These are phyloP conservation scores for Coilia nasus DNA, from an alignment of 2,797 vertebrate genomes.

Conservation along the genomic window DNA sequence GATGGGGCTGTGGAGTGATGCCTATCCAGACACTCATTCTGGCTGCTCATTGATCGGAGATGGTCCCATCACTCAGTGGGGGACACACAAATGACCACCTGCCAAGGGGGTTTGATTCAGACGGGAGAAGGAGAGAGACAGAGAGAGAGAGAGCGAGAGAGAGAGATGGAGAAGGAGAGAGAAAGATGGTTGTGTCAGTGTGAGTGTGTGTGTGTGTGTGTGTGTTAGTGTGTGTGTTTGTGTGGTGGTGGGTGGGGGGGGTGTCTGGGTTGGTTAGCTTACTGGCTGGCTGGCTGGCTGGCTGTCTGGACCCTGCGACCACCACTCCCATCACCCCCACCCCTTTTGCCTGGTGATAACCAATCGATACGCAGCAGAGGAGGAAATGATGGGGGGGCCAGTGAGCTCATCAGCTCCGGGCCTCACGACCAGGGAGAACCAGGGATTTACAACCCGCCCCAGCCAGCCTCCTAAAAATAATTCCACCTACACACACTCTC, in stretches of 20 bases:
- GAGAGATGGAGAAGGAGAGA: not conserved
- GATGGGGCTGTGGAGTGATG: constrained; percentile 40
- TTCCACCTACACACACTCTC: constrained; percentile 31
- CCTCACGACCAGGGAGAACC: constrained; percentile 66
- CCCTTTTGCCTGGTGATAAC: constrained; percentile 31
- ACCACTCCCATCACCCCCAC: not conserved
- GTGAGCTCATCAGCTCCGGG: constrained; percentile 74
- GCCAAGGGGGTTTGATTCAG: constrained; percentile 52
- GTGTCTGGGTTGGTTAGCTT: not conserved
- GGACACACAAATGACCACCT: constrained; percentile 53
- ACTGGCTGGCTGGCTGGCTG: constrained; percentile 47
- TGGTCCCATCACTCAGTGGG: constrained; percentile 42
- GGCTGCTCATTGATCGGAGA: constrained; percentile 54
- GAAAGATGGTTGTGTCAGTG: constrained; percentile 32
- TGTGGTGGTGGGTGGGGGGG: not conserved
- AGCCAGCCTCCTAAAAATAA: constrained; percentile 49
- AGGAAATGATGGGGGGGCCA: constrained; percentile 65
- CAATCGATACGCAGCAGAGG: constrained; percentile 49
- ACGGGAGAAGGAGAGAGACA: constrained; percentile 28
- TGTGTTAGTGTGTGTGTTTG: constrained; percentile 6
- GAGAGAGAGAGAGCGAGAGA: not conserved
- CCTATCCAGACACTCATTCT: constrained; percentile 46
- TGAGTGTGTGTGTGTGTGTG: constrained; percentile 19
- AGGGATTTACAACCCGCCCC: constrained; percentile 68
- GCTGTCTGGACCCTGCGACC: constrained; percentile 38